phyloP scores from a whole-genome alignment of 2,888 invertebrate species.

The Sturmia bella region DNA sequence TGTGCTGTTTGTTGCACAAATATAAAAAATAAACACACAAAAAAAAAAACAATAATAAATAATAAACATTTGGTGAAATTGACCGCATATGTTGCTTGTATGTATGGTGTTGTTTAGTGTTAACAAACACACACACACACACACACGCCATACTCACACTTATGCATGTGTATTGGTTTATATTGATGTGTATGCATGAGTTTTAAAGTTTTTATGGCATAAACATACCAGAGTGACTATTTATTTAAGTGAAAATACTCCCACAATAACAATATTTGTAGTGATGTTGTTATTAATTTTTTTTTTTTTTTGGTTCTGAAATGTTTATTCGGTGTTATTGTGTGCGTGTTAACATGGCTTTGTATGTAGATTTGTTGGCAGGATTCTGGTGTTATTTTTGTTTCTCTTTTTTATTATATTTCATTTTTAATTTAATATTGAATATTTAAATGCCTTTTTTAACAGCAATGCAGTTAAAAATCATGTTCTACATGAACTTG shows the following conservation, averaged over 20 bases:
- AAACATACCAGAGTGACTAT: conserved; percentile 26
- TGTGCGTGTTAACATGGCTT: conserved; percentile 1
- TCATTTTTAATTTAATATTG: conserved; percentile 73
- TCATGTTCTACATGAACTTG: conserved; percentile 64
- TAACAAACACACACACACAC: conserved; percentile 50
- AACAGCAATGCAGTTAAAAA: conserved; percentile 69
- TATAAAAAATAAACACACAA: conserved; percentile 70
- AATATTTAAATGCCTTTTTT: conserved; percentile 73
- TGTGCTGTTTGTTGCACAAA: conserved; percentile 22
- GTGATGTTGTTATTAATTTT: conserved; percentile 26
- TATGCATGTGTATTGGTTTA: background rate
- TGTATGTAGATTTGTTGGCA: conserved; percentile 26
- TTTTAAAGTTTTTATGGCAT: background rate
- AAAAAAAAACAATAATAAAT: conserved; percentile 72
- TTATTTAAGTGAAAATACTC: conserved; percentile 35
- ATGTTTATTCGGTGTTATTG: background rate
- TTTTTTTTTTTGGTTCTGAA: conserved; percentile 16
- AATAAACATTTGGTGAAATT: conserved; percentile 77
- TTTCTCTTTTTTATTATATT: conserved; percentile 65
- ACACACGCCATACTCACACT: background rate
- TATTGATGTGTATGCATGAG: background rate
- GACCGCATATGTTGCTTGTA: conserved; percentile 75
- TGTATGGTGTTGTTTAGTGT: conserved; percentile 67
- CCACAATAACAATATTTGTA: conserved; percentile 45
- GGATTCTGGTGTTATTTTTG: conserved; percentile 5